Evolutionary conservation across 2,113 vertebrate genomes (phyloP).

Genomic region (Muntiacus reevesi): DNA sequence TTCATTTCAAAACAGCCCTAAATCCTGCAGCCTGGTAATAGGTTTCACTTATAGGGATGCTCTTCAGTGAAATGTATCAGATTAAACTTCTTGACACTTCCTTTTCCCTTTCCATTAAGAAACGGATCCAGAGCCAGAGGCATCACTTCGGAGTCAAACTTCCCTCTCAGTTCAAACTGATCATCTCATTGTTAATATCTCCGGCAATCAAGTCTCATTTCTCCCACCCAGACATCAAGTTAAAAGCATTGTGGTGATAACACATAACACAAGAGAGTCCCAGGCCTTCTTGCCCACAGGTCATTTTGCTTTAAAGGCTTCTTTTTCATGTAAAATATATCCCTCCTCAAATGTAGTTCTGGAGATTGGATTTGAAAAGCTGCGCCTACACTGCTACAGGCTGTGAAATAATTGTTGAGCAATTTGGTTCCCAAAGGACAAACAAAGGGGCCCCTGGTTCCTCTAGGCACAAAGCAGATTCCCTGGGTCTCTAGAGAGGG

Average conservation of each 20-base stretch:
- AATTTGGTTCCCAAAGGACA: constrained; percentile 68
- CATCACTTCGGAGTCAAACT: not conserved
- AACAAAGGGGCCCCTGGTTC: constrained; percentile 35
- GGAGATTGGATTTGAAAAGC: constrained; percentile 70
- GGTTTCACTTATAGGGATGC: constrained; percentile 58
- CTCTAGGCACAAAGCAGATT: constrained; percentile 13
- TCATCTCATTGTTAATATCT: constrained; percentile 43
- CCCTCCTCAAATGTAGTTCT: constrained; percentile 56
- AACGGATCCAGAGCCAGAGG: constrained; percentile 24
- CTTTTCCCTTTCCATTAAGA: constrained; percentile 50
- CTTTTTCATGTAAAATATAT: constrained; percentile 78
- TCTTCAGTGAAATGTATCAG: constrained; percentile 31
- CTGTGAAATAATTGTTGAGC: constrained; percentile 78
- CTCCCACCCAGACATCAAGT: constrained; percentile 55
- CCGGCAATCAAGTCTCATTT: constrained; percentile 60
- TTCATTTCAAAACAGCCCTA: not conserved
- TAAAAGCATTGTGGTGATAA: constrained; percentile 67
- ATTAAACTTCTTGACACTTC: constrained; percentile 43
- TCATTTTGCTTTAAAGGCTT: constrained; percentile 57
- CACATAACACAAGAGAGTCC: constrained; percentile 60
- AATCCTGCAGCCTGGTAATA: not conserved
- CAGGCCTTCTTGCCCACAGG: constrained; percentile 62
- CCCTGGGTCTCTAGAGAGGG: not conserved
- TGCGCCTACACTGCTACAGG: constrained; percentile 69
- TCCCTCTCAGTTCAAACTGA: constrained; percentile 36